Evolutionary conservation across 2,797 vertebrate species (phyloP).

Genomic region (Poecilia wingei): DNA sequence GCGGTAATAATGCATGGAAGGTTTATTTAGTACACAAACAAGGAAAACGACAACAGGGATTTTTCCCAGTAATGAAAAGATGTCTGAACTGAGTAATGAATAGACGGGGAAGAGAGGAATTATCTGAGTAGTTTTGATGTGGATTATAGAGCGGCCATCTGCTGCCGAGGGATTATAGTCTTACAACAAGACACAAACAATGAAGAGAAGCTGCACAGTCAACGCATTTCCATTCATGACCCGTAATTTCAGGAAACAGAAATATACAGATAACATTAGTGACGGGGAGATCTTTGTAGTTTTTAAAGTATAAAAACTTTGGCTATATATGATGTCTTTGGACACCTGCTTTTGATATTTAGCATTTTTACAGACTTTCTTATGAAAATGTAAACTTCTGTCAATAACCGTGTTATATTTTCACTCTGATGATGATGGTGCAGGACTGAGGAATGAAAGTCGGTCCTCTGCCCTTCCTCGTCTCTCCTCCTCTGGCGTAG

Average conservation of each 20-base stretch:
- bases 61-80: constrained; percentile 18
- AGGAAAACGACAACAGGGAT: constrained; percentile 24
- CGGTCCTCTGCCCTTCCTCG: constrained; percentile 25
- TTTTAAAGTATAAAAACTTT: background rate
- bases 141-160: constrained; percentile 75
- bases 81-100: constrained; percentile 35
- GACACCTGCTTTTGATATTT: constrained; percentile 3
- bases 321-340: background rate
- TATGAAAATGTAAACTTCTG: background rate
- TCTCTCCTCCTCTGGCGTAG: constrained; percentile 31
- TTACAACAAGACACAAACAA: constrained; percentile 44
- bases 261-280: background rate
- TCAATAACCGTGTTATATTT: background rate
- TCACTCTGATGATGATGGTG: background rate
- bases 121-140: constrained; percentile 61
- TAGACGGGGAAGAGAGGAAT: constrained; percentile 60
- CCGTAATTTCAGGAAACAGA: background rate
- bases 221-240: background rate
- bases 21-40: background rate
- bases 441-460: constrained; percentile 42
- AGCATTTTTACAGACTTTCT: background rate
- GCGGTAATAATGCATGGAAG: background rate
- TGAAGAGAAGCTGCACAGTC: constrained; percentile 11
- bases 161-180: constrained; percentile 70
- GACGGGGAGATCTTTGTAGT: background rate